A percentile compares a stretch with the other conserved stretches of the same genome.
These are phyloP conservation scores for Pseudomugil gertrudae DNA, from an alignment of 2,797 vertebrate species.

Conservation along the genomic window DNA sequence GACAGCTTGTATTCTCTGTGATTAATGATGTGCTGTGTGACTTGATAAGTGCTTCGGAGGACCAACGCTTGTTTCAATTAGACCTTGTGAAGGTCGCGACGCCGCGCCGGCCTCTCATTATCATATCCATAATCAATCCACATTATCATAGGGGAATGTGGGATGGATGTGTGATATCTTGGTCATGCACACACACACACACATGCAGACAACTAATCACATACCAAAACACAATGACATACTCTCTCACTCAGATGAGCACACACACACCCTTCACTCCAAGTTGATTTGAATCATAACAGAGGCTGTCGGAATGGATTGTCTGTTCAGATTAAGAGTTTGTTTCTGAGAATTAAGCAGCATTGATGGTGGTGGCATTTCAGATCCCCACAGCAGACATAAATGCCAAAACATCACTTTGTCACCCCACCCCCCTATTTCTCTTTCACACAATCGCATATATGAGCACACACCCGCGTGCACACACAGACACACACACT, in stretches of 20 bases:
- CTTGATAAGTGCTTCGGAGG: conserved; percentile 85
- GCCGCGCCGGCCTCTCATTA: conserved; percentile 82
- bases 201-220: conserved; percentile 72
- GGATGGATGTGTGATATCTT: conserved; percentile 80
- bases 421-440: conserved; percentile 48
- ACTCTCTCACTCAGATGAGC: conserved; percentile 73
- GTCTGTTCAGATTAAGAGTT: conserved; percentile 81
- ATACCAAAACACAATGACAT: conserved; percentile 82
- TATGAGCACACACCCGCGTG: conserved; percentile 29
- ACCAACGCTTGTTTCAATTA: conserved; percentile 85
- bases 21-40: conserved; percentile 85
- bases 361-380: conserved; percentile 83
- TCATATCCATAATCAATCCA: conserved; percentile 86
- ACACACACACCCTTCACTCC: conserved; percentile 72
- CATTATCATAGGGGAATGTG: conserved; percentile 82
- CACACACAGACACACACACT: conserved; percentile 40
- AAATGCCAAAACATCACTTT: conserved; percentile 80
- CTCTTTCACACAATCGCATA: conserved; percentile 49
- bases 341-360: conserved; percentile 78
- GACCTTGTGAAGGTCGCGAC: conserved; percentile 84
- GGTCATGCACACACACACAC: conserved; percentile 66
- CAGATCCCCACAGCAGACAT: conserved; percentile 73
- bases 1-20: conserved; percentile 83
- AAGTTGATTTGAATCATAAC: conserved; percentile 81
- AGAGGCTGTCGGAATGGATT: conserved; percentile 79